phyloP scores from a whole-genome alignment of 2,797 vertebrate species.

The Rousettus madagascariensis region DNA sequence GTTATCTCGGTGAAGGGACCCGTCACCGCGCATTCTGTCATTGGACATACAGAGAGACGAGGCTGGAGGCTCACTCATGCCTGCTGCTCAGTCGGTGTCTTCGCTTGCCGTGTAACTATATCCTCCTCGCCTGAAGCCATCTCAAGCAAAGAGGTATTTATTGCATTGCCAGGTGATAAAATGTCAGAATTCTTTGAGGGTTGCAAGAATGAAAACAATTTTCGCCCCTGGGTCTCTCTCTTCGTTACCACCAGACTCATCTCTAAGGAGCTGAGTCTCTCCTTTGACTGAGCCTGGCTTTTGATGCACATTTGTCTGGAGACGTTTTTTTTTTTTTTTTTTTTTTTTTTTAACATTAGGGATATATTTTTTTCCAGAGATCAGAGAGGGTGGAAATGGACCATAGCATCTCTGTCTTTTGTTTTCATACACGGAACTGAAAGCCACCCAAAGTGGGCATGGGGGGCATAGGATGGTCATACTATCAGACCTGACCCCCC shows the following conservation, averaged over 20 bases:
- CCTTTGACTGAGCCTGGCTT: background rate
- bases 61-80: background rate
- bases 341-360: background rate
- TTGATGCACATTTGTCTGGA: background rate
- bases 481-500: background rate
- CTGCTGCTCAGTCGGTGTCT: background rate
- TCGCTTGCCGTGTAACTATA: background rate
- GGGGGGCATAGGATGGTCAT: background rate
- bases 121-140: constrained; percentile 16
- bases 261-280: background rate
- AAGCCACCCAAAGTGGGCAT: background rate
- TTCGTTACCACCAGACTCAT: background rate
- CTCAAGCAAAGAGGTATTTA: constrained; percentile 27
- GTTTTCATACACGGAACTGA: background rate
- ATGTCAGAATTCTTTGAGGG: constrained; percentile 1
- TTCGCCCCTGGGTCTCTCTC: background rate
- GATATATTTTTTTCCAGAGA: background rate
- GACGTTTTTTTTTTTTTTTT: background rate
- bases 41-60: background rate
- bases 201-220: background rate
- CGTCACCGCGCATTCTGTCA: background rate
- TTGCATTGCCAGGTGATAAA: constrained; percentile 37
- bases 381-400: background rate
- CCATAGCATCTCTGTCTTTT: background rate
- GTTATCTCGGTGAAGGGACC: background rate